These are phyloP conservation scores for Trichomalopsis sarcophagae DNA, from an alignment of 1,140 invertebrate genomes.

Conservation along the genomic window DNA sequence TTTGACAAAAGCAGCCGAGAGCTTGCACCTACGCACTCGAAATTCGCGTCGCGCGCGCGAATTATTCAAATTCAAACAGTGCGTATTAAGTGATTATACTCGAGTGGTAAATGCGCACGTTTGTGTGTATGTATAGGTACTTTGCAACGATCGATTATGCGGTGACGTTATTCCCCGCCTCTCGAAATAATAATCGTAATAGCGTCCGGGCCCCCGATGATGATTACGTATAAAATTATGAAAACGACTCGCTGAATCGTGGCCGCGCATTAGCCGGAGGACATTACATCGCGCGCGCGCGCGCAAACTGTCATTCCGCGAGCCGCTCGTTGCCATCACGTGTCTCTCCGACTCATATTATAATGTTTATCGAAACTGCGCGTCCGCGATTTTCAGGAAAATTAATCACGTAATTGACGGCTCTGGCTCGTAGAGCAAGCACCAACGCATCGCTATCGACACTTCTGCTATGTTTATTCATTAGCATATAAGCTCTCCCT, in stretches of 20 bases:
- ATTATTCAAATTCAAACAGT: slow-evolving; percentile 16
- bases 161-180: slow-evolving; percentile 5
- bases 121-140: background rate
- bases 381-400: background rate
- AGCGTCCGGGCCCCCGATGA: too few species aligned
- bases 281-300: background rate
- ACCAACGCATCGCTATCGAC: background rate
- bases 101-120: background rate
- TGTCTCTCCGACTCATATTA: background rate
- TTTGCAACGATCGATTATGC: slow-evolving; percentile 5
- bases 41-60: background rate
- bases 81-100: slow-evolving; percentile 31
- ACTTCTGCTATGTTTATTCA: background rate
- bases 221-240: slow-evolving; percentile 23
- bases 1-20: background rate
- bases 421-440: background rate
- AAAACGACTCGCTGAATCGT: slow-evolving; percentile 18
- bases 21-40: background rate
- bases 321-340: too few species aligned
- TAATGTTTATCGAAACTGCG: slow-evolving; percentile 1
- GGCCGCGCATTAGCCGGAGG: background rate
- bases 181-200: slow-evolving; percentile 2
- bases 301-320: background rate
- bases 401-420: slow-evolving; percentile 27
- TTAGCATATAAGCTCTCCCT: background rate